Evolutionary conservation across 2,888 invertebrate species (phyloP).

Genomic region (Dynastes tityus): DNA sequence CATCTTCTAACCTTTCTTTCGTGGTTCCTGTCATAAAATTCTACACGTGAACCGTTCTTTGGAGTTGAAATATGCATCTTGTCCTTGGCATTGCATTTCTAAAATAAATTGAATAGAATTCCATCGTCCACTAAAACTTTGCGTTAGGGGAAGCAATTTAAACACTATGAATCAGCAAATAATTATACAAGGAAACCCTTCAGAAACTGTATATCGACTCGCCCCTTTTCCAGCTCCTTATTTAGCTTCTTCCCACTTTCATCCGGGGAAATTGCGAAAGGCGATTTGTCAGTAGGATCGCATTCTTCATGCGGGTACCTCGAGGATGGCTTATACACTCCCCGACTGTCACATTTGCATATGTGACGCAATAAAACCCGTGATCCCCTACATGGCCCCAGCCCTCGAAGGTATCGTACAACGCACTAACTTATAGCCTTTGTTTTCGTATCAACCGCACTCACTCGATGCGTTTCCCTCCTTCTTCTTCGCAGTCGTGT

Average conservation of each 20-base stretch:
- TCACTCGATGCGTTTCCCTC: neutral
- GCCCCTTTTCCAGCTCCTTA: neutral
- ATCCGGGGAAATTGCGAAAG: constrained; percentile 17
- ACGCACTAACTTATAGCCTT: constrained; percentile 52
- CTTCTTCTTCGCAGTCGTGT: neutral
- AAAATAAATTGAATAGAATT: neutral
- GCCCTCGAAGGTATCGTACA: constrained; percentile 15
- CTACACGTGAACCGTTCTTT: too few relatives aligned
- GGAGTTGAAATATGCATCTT: too few relatives aligned
- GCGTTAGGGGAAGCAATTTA: neutral
- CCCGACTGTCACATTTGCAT: constrained; percentile 57
- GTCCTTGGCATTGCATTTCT: too few relatives aligned
- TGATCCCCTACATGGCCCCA: neutral
- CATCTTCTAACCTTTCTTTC: too few relatives aligned
- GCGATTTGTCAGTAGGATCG: constrained; percentile 32
- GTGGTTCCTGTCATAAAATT: too few relatives aligned
- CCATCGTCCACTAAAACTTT: neutral
- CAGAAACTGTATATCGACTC: neutral
- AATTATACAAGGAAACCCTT: too few relatives aligned
- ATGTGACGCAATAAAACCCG: constrained; percentile 59
- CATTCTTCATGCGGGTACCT: constrained; percentile 50
- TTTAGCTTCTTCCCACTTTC: neutral
- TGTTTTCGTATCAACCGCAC: constrained; percentile 47
- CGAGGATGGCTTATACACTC: constrained; percentile 54
- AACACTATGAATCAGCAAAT: neutral